These are phyloP conservation scores for Andrena dorsata DNA, from an alignment of 2,888 invertebrate genomes.

Conservation along the genomic window DNA sequence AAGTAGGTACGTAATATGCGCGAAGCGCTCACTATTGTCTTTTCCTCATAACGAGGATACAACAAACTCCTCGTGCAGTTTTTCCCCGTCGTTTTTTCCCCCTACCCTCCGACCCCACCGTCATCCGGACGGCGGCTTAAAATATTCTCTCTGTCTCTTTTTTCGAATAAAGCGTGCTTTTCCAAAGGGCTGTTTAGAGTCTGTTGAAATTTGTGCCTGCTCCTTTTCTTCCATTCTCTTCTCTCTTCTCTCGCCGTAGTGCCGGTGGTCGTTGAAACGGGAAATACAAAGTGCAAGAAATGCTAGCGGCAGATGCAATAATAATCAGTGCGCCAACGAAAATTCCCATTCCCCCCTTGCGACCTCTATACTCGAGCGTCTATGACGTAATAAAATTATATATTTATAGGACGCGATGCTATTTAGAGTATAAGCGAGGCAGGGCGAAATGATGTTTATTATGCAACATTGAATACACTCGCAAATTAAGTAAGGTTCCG, in stretches of 20 bases:
- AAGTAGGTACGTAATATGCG: constrained; percentile 60
- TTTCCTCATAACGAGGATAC: constrained; percentile 51
- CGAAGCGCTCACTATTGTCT: constrained; percentile 56
- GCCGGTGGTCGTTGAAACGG: constrained; percentile 12
- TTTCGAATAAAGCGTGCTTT: constrained; percentile 45
- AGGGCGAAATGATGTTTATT: constrained; percentile 50
- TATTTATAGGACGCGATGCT: constrained; percentile 61
- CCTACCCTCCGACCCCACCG: background rate
- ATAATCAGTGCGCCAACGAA: constrained; percentile 62
- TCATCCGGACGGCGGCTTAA: constrained; percentile 40
- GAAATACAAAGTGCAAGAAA: constrained; percentile 52
- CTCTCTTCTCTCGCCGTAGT: background rate
- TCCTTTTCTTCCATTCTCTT: background rate
- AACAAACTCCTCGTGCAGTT: constrained; percentile 53
- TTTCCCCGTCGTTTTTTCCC: constrained; percentile 48
- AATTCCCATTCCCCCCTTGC: constrained; percentile 47
- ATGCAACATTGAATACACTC: constrained; percentile 47
- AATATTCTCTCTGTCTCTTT: constrained; percentile 56
- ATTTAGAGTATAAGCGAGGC: constrained; percentile 62
- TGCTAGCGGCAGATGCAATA: constrained; percentile 50
- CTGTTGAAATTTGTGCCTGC: constrained; percentile 42
- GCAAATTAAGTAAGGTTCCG: constrained; percentile 29
- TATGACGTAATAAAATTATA: constrained; percentile 67
- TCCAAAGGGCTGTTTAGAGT: constrained; percentile 41
- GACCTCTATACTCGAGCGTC: constrained; percentile 49